A percentile compares a stretch with the other conserved stretches of the same genome.
Conservation (phyloP, 2,113 vertebrate genomes). For the Ammodytes dubius region DNA sequence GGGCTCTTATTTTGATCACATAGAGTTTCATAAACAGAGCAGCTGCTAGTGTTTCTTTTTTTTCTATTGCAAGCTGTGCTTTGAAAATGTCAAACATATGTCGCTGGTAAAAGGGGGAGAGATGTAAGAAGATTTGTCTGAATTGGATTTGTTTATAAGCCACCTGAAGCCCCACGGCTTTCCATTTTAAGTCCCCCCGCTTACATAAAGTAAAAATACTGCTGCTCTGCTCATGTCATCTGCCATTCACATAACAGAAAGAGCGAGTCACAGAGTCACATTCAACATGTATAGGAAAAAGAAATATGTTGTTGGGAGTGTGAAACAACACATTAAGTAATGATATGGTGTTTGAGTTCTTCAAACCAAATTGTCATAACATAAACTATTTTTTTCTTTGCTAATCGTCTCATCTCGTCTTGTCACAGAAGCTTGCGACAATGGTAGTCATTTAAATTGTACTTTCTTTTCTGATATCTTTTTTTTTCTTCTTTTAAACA, state of each 20-base stretch:
- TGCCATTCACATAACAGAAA: slow-evolving; percentile 3
- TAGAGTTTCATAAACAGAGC: background rate
- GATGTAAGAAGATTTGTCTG: slow-evolving; percentile 81
- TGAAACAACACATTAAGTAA: background rate
- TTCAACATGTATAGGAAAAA: background rate
- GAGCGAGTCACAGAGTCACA: background rate
- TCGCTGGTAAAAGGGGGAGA: slow-evolving; percentile 56
- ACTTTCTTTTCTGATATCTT: background rate
- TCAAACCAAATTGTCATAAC: background rate
- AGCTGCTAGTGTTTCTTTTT: background rate
- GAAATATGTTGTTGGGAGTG: background rate
- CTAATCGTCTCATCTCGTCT: background rate
- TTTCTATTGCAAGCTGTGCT: background rate
- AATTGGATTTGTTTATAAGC: slow-evolving; percentile 85
- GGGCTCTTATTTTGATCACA: slow-evolving; percentile 11
- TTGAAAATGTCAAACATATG: slow-evolving; percentile 42
- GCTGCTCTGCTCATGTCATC: slow-evolving; percentile 13
- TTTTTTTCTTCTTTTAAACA: background rate
- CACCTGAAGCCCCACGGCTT: slow-evolving; percentile 78
- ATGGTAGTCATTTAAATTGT: background rate
- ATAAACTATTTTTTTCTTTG: too few species aligned
- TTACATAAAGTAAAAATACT: slow-evolving; percentile 75
- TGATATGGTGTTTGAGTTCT: background rate
- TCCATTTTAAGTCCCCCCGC: slow-evolving; percentile 84
- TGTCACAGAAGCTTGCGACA: background rate